Base-by-base conservation (phyloP, 2,888 invertebrate species). In the Aradus depressus region DNA sequence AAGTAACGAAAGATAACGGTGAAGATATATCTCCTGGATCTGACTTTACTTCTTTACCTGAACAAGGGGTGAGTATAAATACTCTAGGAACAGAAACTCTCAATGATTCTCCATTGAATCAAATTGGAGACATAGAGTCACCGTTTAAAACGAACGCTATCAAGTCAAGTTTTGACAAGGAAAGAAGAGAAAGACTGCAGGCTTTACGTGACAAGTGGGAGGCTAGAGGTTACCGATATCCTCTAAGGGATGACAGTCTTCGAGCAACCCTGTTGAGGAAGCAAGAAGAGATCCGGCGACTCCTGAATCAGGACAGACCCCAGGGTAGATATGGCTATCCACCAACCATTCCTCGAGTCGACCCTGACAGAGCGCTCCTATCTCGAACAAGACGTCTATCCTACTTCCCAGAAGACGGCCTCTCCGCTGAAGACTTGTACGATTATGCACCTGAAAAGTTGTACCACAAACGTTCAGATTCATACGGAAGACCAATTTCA, bases 361-460 rank as follows among this genome's bases (percentile, higher is more conserved):
- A 18, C n/a, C 25, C 35, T 37, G 47, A 47, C 14, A 23, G 26
- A 12, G 38, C 23, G 6, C 25, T 38, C 14, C 41, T 44, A 19
- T 26, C 53, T 4, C 31, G 53, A 28, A 41, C 54, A 12, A 41
- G 51, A 6, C 50, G 54, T 4, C 43, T 54, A 19, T 50, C 54
- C 4, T 47, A 51, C 37, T 50, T 25, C 19, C 47, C 47, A 14
- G 42, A 42, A 42, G 28, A 18, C 18, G 42, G 14, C 12, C 16
- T 50, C 22, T 35, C 54, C 16, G 41, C 31, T 14, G 44, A 54
- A 16, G 51, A 52, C 22, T 23, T 52, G 47, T 43, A 34, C 6
- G 38, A 43, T 14, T 54, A 49, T 26, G 16, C 35, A 28, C 22
- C 38, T 19, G 34, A 51, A 31, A 43, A 21, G 14, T 4, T n/a